phyloP scores from a whole-genome alignment of 2,888 invertebrate species.

The Epirrita christyi region DNA sequence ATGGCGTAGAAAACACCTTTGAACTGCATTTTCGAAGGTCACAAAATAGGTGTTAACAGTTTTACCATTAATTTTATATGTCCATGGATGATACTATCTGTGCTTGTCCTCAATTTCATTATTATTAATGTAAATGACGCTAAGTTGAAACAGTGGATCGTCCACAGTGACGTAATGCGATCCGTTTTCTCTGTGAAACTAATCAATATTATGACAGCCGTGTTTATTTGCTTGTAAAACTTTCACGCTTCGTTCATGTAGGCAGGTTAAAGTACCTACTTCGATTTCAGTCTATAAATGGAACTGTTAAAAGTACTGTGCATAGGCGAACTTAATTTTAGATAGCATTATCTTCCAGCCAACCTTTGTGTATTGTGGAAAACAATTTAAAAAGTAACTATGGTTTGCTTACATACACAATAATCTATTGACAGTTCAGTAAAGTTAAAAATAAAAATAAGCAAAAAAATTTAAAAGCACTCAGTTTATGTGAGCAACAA shows the following conservation, averaged over 20 bases:
- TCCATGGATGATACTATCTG: neutral
- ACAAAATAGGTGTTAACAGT: slow-evolving; percentile 11
- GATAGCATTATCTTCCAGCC: too few species aligned
- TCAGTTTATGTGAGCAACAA: too few species aligned
- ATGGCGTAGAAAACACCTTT: slow-evolving; percentile 16
- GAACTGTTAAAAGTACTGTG: too few species aligned
- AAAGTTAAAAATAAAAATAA: too few species aligned
- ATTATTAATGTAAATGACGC: neutral
- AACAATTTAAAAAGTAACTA: too few species aligned
- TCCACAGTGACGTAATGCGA: slow-evolving; percentile 2
- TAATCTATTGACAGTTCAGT: too few species aligned
- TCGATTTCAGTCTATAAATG: too few species aligned
- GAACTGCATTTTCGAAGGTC: slow-evolving; percentile 8
- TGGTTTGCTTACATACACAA: too few species aligned
- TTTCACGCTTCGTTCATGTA: neutral
- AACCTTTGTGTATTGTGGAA: too few species aligned
- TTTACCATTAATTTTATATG: neutral
- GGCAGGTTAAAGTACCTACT: too few species aligned
- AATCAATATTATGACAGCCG: slow-evolving; percentile 5
- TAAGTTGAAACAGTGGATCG: neutral
- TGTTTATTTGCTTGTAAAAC: neutral
- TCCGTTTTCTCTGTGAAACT: neutral
- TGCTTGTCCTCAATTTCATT: neutral
- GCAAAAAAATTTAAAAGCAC: too few species aligned
- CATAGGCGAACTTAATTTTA: too few species aligned